Evolutionary conservation across 2,113 vertebrate species (phyloP).

Genomic region (Rhabdornis inornatus): DNA sequence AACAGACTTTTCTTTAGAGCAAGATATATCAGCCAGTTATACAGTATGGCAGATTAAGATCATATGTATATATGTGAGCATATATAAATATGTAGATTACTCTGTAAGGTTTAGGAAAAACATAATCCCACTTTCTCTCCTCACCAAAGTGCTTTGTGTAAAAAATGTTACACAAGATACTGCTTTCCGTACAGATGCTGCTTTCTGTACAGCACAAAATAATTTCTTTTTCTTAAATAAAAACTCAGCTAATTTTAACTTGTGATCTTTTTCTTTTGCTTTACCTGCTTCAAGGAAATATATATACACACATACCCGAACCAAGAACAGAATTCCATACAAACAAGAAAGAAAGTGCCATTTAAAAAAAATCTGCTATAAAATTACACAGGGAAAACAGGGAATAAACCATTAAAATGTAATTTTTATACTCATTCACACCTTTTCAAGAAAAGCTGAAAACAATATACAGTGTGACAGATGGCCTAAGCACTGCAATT

Average conservation of each 20-base stretch:
- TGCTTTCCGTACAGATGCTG: slow-evolving; percentile 63
- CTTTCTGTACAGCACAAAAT: slow-evolving; percentile 66
- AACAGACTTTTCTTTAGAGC: slow-evolving; percentile 61
- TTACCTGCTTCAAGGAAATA: not conserved
- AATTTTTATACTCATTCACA: not conserved
- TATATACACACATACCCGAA: not conserved
- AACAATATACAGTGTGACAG: not conserved
- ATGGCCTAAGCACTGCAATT: not conserved
- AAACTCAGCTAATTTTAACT: slow-evolving; percentile 32
- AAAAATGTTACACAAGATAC: slow-evolving; percentile 71
- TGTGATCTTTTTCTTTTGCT: slow-evolving; percentile 19
- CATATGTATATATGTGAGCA: slow-evolving; percentile 67
- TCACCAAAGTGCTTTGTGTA: slow-evolving; percentile 76
- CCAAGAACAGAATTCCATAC: slow-evolving; percentile 21
- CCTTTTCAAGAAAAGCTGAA: slow-evolving; percentile 16
- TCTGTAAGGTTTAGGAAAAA: slow-evolving; percentile 69
- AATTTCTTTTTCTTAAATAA: slow-evolving; percentile 19
- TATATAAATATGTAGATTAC: slow-evolving; percentile 68
- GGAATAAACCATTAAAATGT: slow-evolving; percentile 31
- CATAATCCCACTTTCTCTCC: slow-evolving; percentile 49
- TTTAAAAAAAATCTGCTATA: slow-evolving; percentile 45
- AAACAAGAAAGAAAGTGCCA: slow-evolving; percentile 66
- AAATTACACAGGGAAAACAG: slow-evolving; percentile 42
- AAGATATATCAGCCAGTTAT: slow-evolving; percentile 62
- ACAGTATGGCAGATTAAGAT: slow-evolving; percentile 65